These are phyloP conservation scores for Caenorhabditis macrosperma DNA, from an alignment of 2,888 invertebrate genomes.

Conservation along the genomic window DNA sequence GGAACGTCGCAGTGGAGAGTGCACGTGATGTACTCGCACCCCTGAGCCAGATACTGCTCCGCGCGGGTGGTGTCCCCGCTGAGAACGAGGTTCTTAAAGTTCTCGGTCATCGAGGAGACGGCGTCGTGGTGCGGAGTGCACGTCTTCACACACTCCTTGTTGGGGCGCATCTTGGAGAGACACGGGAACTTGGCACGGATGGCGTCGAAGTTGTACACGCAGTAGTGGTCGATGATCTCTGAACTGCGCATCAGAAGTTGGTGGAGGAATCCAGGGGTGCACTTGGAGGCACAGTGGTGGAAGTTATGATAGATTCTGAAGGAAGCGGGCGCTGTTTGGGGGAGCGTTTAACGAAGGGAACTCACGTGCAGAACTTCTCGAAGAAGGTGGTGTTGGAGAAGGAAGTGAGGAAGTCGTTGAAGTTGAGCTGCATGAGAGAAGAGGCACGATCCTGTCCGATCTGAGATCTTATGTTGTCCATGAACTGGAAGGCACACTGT, in stretches of 20 bases:
- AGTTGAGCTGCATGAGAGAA: conserved; percentile 73
- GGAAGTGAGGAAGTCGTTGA: conserved; percentile 77
- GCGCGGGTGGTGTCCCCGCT: conserved; percentile 76
- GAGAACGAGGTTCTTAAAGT: conserved; percentile 72
- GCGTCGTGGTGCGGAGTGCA: conserved; percentile 77
- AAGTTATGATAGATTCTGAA: conserved; percentile 77
- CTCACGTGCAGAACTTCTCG: conserved; percentile 77
- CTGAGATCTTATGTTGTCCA: conserved; percentile 73
- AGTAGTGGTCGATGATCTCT: conserved; percentile 78
- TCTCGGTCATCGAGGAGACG: conserved; percentile 68
- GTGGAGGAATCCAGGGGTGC: conserved; percentile 77
- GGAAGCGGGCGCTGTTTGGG: not conserved
- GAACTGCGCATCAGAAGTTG: conserved; percentile 74
- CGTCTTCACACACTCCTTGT: conserved; percentile 73
- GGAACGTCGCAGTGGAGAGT: conserved; percentile 78
- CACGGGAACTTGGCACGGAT: conserved; percentile 77
- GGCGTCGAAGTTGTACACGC: conserved; percentile 76
- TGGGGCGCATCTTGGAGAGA: conserved; percentile 66
- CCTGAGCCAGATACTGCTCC: conserved; percentile 75
- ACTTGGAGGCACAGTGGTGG: conserved; percentile 76
- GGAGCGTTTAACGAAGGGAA: not conserved
- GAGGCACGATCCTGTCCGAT: conserved; percentile 71
- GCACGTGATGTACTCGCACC: conserved; percentile 79
- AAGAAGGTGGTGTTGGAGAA: conserved; percentile 78
- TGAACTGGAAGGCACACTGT: conserved; percentile 77